These are phyloP conservation scores for Epistrophe grossulariae DNA, from an alignment of 2,888 invertebrate genomes.

Conservation along the genomic window DNA sequence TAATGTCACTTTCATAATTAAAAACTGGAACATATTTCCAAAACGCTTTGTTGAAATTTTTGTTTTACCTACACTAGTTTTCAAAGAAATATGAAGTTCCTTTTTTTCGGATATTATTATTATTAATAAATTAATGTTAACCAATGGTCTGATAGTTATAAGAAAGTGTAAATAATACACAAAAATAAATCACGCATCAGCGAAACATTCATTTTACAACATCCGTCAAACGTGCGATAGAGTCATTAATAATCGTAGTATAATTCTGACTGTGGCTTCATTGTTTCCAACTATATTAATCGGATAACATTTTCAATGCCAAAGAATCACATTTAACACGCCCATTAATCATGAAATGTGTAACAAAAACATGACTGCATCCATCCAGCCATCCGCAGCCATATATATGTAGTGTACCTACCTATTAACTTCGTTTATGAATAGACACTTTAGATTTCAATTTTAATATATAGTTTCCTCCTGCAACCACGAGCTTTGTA, in stretches of 20 bases:
- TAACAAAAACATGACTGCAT: conserved; percentile 17
- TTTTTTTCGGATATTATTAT: too few relatives aligned
- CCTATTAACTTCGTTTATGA: neutral
- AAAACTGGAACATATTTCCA: too few relatives aligned
- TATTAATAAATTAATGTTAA: too few relatives aligned
- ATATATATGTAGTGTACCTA: neutral
- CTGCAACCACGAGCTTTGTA: neutral
- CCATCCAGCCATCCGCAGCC: conserved; percentile 1
- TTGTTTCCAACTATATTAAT: neutral
- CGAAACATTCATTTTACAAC: conserved; percentile 28
- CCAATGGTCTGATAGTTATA: neutral
- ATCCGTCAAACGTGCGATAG: conserved; percentile 33
- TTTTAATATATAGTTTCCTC: conserved; percentile 14
- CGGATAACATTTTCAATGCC: conserved; percentile 52
- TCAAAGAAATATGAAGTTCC: too few relatives aligned
- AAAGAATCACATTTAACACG: conserved; percentile 47
- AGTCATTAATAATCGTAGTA: neutral
- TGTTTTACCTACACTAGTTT: too few relatives aligned
- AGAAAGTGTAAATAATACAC: neutral
- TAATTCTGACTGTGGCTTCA: neutral
- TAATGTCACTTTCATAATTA: too few relatives aligned
- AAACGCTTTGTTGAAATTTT: too few relatives aligned
- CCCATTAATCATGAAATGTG: conserved; percentile 24
- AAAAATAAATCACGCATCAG: neutral
- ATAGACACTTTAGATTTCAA: conserved; percentile 8